These are phyloP conservation scores for Cydia amplana DNA, from an alignment of 1,140 invertebrate genomes.

Conservation along the genomic window DNA sequence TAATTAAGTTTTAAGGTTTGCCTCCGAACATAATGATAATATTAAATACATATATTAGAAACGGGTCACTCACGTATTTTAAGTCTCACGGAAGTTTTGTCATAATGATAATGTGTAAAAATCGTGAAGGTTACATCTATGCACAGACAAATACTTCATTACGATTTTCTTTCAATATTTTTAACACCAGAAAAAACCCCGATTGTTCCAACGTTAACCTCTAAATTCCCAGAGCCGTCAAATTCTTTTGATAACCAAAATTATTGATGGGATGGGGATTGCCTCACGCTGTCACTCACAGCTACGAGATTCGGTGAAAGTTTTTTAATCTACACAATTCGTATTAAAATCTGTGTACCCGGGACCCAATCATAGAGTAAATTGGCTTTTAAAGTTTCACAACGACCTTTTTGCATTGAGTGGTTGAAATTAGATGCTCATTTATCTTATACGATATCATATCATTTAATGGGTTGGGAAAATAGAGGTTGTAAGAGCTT, in stretches of 20 bases:
- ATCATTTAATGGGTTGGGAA: too few relatives aligned
- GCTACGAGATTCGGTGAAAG: slow-evolving; percentile 8
- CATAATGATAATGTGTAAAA: too few relatives aligned
- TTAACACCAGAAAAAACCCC: neutral
- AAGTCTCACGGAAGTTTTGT: too few relatives aligned
- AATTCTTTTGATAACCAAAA: slow-evolving; percentile 32
- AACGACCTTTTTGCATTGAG: slow-evolving; percentile 5
- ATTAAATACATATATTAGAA: too few relatives aligned
- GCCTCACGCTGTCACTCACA: slow-evolving; percentile 27
- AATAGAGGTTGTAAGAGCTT: too few relatives aligned
- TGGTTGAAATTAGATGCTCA: slow-evolving; percentile 14
- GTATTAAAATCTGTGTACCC: slow-evolving; percentile 23
- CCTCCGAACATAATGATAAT: too few relatives aligned
- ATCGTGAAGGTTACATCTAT: too few relatives aligned
- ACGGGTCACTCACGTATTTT: too few relatives aligned
- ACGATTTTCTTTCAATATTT: neutral
- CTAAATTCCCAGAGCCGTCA: slow-evolving; percentile 10
- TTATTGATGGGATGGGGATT: slow-evolving; percentile 32
- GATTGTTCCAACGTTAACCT: slow-evolving; percentile 21
- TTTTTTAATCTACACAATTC: slow-evolving; percentile 32
- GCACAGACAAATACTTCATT: neutral
- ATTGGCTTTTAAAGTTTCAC: slow-evolving; percentile 25
- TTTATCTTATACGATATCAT: neutral
- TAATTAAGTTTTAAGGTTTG: too few relatives aligned
- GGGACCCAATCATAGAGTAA: slow-evolving; percentile 23